Evolutionary conservation across 2,888 invertebrate genomes (phyloP).

Genomic region (Bombylius major): DNA sequence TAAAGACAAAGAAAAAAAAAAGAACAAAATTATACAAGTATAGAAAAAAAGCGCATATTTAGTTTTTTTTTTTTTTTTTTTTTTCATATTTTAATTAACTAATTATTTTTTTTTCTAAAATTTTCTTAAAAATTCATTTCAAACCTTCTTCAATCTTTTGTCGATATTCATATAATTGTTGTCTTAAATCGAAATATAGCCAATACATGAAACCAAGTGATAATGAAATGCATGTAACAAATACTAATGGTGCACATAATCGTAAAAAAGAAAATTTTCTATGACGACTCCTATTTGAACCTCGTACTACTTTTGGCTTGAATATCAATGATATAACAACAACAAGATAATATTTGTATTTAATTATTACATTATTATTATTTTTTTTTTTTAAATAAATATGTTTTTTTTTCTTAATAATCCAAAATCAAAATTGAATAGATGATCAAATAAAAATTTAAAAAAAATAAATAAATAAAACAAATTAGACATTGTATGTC

Average conservation of each 20-base stretch:
- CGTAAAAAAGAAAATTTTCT: slow-evolving; percentile 27
- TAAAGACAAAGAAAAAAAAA: not conserved
- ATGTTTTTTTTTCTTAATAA: no score
- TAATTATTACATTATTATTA: not conserved
- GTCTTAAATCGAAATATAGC: slow-evolving; percentile 33
- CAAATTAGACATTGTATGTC: no score
- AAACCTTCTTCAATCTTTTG: slow-evolving; percentile 35
- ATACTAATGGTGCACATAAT: slow-evolving; percentile 28
- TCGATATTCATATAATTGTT: slow-evolving; percentile 32
- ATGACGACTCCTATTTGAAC: slow-evolving; percentile 24
- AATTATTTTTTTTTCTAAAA: not conserved
- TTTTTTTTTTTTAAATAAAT: no score
- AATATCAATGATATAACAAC: not conserved
- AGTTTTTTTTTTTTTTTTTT: no score
- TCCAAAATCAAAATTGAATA: no score
- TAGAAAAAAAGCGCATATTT: not conserved
- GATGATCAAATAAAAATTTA: no score
- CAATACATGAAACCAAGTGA: slow-evolving; percentile 32
- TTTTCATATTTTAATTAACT: no score
- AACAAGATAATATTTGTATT: not conserved
- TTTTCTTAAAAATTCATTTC: not conserved
- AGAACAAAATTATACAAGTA: not conserved
- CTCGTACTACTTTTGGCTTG: slow-evolving; percentile 21
- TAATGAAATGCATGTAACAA: slow-evolving; percentile 25
- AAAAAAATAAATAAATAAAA: no score